These are phyloP conservation scores for Sitobion miscanthi DNA, from an alignment of 1,140 invertebrate species.

Conservation along the genomic window DNA sequence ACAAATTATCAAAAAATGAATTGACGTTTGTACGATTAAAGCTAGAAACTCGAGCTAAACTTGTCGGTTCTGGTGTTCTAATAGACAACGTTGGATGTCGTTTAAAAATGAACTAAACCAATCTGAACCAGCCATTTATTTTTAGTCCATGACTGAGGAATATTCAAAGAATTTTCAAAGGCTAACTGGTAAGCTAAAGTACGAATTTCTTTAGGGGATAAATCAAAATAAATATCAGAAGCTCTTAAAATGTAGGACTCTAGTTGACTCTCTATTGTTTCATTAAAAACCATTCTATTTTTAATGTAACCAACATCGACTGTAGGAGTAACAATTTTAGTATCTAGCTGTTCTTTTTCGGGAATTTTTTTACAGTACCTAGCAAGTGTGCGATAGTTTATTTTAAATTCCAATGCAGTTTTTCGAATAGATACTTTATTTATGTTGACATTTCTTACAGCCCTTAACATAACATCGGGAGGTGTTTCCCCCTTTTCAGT, in stretches of 20 bases:
- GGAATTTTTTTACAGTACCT: slow-evolving; percentile 10
- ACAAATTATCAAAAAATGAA: slow-evolving; percentile 60
- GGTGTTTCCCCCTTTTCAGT: background rate
- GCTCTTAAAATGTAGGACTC: slow-evolving; percentile 22
- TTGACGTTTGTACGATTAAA: slow-evolving; percentile 61
- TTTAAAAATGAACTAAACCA: slow-evolving; percentile 61
- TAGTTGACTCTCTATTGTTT: slow-evolving; percentile 26
- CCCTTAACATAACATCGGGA: background rate
- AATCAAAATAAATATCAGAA: slow-evolving; percentile 59
- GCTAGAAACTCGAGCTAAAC: slow-evolving; percentile 61
- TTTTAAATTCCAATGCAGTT: background rate
- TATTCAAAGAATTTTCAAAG: slow-evolving; percentile 58
- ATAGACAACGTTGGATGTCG: slow-evolving; percentile 61
- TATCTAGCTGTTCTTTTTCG: background rate
- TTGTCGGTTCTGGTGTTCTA: slow-evolving; percentile 62
- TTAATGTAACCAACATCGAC: background rate
- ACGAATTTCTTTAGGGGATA: slow-evolving; percentile 52
- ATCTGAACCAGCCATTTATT: slow-evolving; percentile 61
- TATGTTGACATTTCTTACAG: slow-evolving; percentile 5
- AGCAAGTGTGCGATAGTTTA: slow-evolving; percentile 17
- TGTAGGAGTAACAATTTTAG: background rate
- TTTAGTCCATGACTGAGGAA: slow-evolving; percentile 61
- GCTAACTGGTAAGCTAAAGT: slow-evolving; percentile 60
- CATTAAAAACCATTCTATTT: background rate
- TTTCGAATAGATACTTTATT: background rate